Conservation (phyloP, 1,140 invertebrate species). For the Magallana gigas region DNA sequence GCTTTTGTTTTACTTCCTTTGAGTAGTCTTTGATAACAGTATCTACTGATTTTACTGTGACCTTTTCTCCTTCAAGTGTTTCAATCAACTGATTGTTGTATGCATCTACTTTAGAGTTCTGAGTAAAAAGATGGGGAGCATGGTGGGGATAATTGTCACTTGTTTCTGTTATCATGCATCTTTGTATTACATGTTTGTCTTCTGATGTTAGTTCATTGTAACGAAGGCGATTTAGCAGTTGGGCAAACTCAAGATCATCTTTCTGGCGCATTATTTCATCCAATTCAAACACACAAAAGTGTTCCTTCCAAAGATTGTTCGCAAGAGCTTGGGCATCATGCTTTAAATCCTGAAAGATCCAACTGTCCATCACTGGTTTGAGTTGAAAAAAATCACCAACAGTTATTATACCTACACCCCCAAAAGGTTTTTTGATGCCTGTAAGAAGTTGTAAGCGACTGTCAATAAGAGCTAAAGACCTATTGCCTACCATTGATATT, state of each 20-base stretch:
- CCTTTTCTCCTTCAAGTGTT: not conserved
- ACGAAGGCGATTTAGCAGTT: slow-evolving; percentile 55
- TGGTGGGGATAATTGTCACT: not conserved
- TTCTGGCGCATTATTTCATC: slow-evolving; percentile 62
- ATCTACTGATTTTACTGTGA: not conserved
- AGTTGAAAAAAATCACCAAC: slow-evolving; percentile 21
- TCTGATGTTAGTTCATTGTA: slow-evolving; percentile 41
- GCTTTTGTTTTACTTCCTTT: not conserved
- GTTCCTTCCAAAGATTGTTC: slow-evolving; percentile 7
- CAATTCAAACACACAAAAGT: slow-evolving; percentile 46
- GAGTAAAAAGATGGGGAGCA: slow-evolving; percentile 5
- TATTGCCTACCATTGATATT: slow-evolving; percentile 40
- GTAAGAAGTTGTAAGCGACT: slow-evolving; percentile 32
- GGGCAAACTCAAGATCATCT: slow-evolving; percentile 59
- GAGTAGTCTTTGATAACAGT: not conserved
- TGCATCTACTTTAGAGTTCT: slow-evolving; percentile 11
- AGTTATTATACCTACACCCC: slow-evolving; percentile 42
- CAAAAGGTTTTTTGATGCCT: slow-evolving; percentile 37
- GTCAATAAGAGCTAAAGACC: not conserved
- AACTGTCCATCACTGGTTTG: slow-evolving; percentile 55
- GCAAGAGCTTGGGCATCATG: slow-evolving; percentile 26
- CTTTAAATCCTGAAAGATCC: slow-evolving; percentile 49
- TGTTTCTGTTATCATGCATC: not conserved
- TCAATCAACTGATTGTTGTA: not conserved
- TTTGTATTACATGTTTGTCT: slow-evolving; percentile 40